Evolutionary conservation across 2,113 vertebrate species (phyloP), one percentile per base, ranked within the genome.

Genomic region (Antennarius striatus): DNA sequence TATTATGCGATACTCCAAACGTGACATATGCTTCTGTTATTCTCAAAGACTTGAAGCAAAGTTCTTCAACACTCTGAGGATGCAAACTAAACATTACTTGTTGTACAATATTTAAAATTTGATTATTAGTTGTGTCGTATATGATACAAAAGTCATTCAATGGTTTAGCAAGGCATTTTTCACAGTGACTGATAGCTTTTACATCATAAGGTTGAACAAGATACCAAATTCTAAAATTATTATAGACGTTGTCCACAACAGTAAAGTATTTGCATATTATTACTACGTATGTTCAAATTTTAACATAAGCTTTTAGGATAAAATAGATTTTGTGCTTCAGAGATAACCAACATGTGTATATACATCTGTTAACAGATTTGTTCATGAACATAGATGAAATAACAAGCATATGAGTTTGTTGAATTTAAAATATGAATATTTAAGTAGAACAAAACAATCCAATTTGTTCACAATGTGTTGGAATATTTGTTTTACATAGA

Each of bases 1-100:
- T 97, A 68, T 86, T 98, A 77, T 97, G 95, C 93, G 93, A 91
- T 0, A 95, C 96, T 4, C 93, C 94, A 30, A 93, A 91, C 28
- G 85, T 93, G 68, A 92, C 92, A 64, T 98, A 98, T 2, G 95
- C 96, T 68, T 93, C 97, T 0, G 95, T 96, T 83, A 95, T 99
- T 65, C 91, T 99, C 76, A 91, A 89, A 81, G 97, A 99, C 93
- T 97, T 92, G 59, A 98, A 95, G 76, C 97, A 98, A 85, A 98
- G 93, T 86, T 98, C 96, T 0, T 99, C 98, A n/a, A 98, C 98
- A 52, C 93, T 99, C 90, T 99, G 93, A 93, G 54, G 59, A 13
- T 4, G 60, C 12, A 40, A 12, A 5, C 47, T 43, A 28, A 43
- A 30, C 22, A 5, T 51, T 58, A 5, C 46, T 9, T 49, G 42